Base-by-base conservation (phyloP, 1,140 invertebrate species). In the Limonius californicus region DNA sequence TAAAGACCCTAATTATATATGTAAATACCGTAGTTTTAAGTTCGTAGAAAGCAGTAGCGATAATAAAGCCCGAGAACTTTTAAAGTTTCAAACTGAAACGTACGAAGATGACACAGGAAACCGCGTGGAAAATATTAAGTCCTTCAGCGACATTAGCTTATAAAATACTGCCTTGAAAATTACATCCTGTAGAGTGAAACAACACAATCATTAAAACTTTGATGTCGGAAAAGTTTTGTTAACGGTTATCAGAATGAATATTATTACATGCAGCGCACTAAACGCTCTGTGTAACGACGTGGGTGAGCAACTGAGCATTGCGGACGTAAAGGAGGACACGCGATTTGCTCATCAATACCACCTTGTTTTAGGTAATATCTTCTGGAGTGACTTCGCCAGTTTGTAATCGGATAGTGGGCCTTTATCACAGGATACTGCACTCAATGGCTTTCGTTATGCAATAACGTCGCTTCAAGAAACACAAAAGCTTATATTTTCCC, bases 201-300 rank as follows among this genome's bases (percentile, higher is more conserved):
- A 50, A 21, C n/a, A 21, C 45, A 50, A 50, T 50, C 45, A 50
- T 50, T 50, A 50, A 50, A 50, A 50, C 45, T 50, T 50, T 50
- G 20, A 50, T 21, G 45, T 50, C 16, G 45, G 45, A 18, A 50
- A 50, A 50, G 45, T 50, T 50, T 50, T 50, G 7, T 50, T 50
- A 50, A 50, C 20, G 45, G 9, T 50, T 50, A 19, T 21, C 16
- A 50, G 45, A 50, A 21, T 50, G 45, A 50, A 50, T 50, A 50
- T 50, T 50, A 19, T 50, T 50, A 50, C 20, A 50, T 50, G 45
- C 16, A 50, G 3, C 45, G 19, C 15, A 19, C 14, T 50, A 50
- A 50, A 50, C 27, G 11, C 16, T 45, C 43, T 7, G 4, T 8
- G n/a, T 45, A 45, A 45, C 20, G 45, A 19, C 12, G 45, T 50